Percentiles rank a stretch among this genome's conserved stretches.
Evolutionary conservation across 2,888 invertebrate species (phyloP).

Genomic region (Watsonalla binaria): DNA sequence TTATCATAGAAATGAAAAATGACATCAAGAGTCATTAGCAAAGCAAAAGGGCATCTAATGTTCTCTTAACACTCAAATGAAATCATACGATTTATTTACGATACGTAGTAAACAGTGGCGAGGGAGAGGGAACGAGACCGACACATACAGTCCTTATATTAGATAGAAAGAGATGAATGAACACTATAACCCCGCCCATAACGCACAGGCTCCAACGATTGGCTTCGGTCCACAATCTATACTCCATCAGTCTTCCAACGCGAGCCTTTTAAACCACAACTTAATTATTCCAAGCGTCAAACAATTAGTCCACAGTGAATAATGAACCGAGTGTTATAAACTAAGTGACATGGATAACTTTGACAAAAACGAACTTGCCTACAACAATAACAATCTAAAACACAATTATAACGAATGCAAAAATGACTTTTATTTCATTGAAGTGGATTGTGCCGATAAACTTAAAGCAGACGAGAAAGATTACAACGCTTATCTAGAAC

Average conservation of each 20-base stretch:
- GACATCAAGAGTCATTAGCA: conserved; percentile 34
- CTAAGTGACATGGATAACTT: conserved; percentile 51
- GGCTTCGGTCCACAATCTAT: conserved; percentile 54
- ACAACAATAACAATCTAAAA: conserved; percentile 53
- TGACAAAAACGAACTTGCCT: conserved; percentile 63
- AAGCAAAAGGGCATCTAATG: conserved; percentile 42
- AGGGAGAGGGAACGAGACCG: conserved; percentile 28
- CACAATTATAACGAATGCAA: conserved; percentile 55
- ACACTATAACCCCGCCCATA: conserved; percentile 54
- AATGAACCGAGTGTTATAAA: conserved; percentile 33
- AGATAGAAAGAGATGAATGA: conserved; percentile 28
- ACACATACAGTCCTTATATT: conserved; percentile 8
- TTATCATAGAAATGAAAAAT: not conserved
- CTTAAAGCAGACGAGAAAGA: conserved; percentile 40
- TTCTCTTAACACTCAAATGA: conserved; percentile 50
- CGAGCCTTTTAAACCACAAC: conserved; percentile 54
- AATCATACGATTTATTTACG: conserved; percentile 70
- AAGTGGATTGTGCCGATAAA: conserved; percentile 21
- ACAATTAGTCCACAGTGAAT: conserved; percentile 44
- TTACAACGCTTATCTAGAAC: conserved; percentile 29
- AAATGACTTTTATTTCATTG: conserved; percentile 46
- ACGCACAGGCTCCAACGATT: conserved; percentile 50
- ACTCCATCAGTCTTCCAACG: conserved; percentile 67
- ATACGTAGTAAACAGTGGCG: conserved; percentile 51
- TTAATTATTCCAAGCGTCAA: conserved; percentile 42